Evolutionary conservation across 2,888 invertebrate species (phyloP).

Genomic region (Hemicrepidius hirtus): DNA sequence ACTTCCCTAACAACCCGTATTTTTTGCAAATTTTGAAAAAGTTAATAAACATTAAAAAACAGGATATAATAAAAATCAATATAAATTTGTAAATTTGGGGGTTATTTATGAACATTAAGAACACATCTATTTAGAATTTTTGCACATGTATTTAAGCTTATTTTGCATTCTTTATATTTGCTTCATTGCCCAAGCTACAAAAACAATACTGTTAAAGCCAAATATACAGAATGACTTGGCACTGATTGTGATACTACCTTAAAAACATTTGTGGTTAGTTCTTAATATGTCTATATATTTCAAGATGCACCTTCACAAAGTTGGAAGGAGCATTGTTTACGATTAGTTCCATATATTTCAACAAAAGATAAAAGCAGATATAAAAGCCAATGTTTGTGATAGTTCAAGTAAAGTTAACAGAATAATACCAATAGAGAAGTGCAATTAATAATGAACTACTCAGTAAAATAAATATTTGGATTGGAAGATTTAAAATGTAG

Average conservation of each 20-base stretch:
- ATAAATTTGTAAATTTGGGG: too few species aligned
- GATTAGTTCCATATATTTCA: too few species aligned
- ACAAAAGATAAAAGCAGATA: too few species aligned
- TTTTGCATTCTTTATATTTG: conserved; percentile 24
- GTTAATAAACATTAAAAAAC: neutral
- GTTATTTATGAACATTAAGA: conserved; percentile 11
- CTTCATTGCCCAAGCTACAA: conserved; percentile 6
- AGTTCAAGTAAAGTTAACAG: too few species aligned
- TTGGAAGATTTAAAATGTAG: too few species aligned
- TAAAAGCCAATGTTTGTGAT: too few species aligned
- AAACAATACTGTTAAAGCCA: conserved; percentile 17
- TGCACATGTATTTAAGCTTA: conserved; percentile 30
- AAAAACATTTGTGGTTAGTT: conserved; percentile 8
- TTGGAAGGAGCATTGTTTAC: too few species aligned
- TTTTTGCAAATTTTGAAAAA: neutral
- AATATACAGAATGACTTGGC: conserved; percentile 43
- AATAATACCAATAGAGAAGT: neutral
- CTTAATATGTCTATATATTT: conserved; percentile 5
- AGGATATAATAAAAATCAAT: neutral
- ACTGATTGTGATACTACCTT: conserved; percentile 35
- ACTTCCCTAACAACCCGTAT: too few species aligned
- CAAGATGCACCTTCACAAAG: neutral
- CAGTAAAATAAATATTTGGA: neutral
- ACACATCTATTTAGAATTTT: conserved; percentile 25
- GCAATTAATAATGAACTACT: neutral